phyloP scores from a whole-genome alignment of 2,888 invertebrate species.

The Tetrapedia diversipes region DNA sequence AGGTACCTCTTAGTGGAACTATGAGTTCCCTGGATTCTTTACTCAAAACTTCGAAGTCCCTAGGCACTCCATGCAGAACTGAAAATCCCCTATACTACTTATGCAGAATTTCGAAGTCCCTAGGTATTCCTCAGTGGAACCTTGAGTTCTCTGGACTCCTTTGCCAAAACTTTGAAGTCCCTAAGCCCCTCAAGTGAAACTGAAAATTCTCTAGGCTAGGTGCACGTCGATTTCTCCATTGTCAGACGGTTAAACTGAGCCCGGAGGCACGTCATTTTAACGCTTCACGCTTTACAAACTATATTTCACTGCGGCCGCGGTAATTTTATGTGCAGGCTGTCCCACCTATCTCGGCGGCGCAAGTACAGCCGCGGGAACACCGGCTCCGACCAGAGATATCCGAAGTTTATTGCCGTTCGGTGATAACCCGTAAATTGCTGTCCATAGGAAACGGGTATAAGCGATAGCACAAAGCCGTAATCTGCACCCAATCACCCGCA shows the following conservation, averaged over 20 bases:
- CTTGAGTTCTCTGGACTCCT: no score
- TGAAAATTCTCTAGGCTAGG: no score
- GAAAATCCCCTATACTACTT: no score
- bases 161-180: no score
- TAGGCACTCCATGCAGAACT: no score
- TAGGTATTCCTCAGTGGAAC: no score
- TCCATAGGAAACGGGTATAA: conserved; percentile 63
- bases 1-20: no score
- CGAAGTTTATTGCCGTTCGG: conserved; percentile 70
- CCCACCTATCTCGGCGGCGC: conserved; percentile 61
- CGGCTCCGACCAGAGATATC: conserved; percentile 63
- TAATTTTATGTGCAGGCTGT: conserved; percentile 68
- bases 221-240: conserved; percentile 47
- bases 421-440: conserved; percentile 72
- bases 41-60: no score
- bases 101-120: no score
- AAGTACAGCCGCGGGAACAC: conserved; percentile 54
- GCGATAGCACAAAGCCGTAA: conserved; percentile 66
- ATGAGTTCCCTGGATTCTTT: no score
- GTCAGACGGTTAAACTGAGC: conserved; percentile 19
- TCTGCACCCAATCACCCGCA: conserved; percentile 66
- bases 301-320: conserved; percentile 62
- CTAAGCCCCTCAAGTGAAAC: no score
- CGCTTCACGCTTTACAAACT: conserved; percentile 61
- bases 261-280: conserved; percentile 50